Percentiles rank a stretch among this genome's conserved stretches.
Conservation (phyloP, 2,797 vertebrate species). For the Coregonus suidteri region DNA sequence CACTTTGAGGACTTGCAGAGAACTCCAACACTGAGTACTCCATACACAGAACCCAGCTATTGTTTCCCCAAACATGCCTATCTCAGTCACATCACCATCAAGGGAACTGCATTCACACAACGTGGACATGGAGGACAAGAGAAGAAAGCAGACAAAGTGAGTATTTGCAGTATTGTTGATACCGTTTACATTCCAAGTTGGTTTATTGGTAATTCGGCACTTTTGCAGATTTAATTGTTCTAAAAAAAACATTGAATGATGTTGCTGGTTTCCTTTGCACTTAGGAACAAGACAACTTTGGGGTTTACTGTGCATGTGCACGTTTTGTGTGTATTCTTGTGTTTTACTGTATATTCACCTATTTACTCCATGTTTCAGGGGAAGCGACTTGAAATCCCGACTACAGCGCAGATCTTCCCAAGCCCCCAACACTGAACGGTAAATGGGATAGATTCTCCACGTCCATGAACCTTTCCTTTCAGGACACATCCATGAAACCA, state of each 20-base stretch:
- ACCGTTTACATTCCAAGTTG: neutral
- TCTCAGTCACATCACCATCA: constrained; percentile 39
- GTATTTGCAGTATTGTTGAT: constrained; percentile 7
- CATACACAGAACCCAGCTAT: neutral
- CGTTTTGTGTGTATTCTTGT: constrained; percentile 5
- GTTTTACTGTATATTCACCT: constrained; percentile 11
- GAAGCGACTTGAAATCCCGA: constrained; percentile 49
- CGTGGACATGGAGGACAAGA: constrained; percentile 66
- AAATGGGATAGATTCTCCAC: constrained; percentile 24
- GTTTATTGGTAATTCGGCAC: neutral
- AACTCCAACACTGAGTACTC: constrained; percentile 5
- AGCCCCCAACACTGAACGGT: constrained; percentile 46
- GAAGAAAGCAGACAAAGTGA: constrained; percentile 58
- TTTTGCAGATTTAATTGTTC: too few relatives aligned
- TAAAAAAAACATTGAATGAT: neutral
- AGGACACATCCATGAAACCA: neutral
- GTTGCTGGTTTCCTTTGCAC: neutral
- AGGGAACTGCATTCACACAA: constrained; percentile 50
- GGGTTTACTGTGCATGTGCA: neutral
- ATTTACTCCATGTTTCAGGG: constrained; percentile 42
- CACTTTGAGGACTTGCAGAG: constrained; percentile 21
- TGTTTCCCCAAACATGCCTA: constrained; percentile 56
- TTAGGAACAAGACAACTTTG: neutral
- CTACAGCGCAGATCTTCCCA: constrained; percentile 48
- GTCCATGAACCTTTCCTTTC: neutral